Evolutionary conservation across 2,888 invertebrate species (phyloP).

Genomic region (Ochropleura plecta): DNA sequence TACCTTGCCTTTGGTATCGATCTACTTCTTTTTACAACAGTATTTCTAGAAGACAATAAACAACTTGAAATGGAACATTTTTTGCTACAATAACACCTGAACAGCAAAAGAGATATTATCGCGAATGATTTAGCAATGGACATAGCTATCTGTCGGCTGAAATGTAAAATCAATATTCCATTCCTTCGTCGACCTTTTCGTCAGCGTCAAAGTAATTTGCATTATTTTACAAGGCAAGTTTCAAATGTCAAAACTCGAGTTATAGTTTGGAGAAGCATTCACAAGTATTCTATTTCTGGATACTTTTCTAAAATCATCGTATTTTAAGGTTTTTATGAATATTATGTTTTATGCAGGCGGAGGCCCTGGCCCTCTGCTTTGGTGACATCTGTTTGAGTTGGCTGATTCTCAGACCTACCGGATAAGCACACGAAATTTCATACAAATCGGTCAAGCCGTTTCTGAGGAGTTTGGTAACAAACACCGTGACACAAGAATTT

Average conservation of each 20-base stretch:
- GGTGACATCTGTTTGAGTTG: too few relatives aligned
- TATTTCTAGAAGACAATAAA: constrained; percentile 14
- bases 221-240: constrained; percentile 9
- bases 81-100: background rate
- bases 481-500: too few relatives aligned
- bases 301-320: background rate
- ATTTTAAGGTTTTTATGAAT: background rate
- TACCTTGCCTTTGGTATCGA: background rate
- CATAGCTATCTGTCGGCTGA: background rate
- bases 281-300: background rate
- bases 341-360: too few relatives aligned
- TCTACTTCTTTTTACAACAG: background rate
- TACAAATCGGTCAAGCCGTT: too few relatives aligned
- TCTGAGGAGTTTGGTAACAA: too few relatives aligned
- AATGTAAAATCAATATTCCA: constrained; percentile 61
- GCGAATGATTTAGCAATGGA: constrained; percentile 31
- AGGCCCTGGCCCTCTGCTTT: too few relatives aligned
- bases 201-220: constrained; percentile 34
- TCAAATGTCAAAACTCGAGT: constrained; percentile 7
- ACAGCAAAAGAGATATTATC: constrained; percentile 26
- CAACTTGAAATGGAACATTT: background rate
- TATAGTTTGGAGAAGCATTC: background rate
- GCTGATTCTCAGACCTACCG: too few relatives aligned
- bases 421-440: too few relatives aligned
- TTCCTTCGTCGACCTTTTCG: constrained; percentile 39